Percentiles rank a stretch among this genome's conserved stretches.
Conservation (phyloP, 2,113 vertebrate genomes). For the Brachyhypopomus occidentalis region DNA sequence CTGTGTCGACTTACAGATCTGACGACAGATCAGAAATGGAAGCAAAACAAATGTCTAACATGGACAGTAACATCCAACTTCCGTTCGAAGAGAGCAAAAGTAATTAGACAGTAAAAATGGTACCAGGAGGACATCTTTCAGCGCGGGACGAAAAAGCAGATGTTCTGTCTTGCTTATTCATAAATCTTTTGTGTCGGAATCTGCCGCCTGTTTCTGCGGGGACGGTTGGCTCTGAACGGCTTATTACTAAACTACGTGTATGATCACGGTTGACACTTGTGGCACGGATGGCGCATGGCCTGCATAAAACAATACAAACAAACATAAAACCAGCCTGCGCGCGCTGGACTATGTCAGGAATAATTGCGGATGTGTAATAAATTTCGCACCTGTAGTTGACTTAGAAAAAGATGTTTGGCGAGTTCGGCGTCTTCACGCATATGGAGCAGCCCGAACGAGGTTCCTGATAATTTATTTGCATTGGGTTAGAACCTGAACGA, state of each 20-base stretch:
- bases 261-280: slow-evolving; percentile 23
- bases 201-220: slow-evolving; percentile 50
- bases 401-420: neutral
- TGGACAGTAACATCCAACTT: slow-evolving; percentile 44
- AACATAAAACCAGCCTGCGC: neutral
- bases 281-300: neutral
- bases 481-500: slow-evolving; percentile 13
- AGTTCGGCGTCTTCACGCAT: neutral
- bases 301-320: neutral
- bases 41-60: slow-evolving; percentile 47
- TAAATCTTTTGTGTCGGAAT: slow-evolving; percentile 56
- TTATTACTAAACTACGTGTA: slow-evolving; percentile 48
- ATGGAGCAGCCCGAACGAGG: neutral
- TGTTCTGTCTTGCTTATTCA: slow-evolving; percentile 54
- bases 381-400: neutral
- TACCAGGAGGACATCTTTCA: slow-evolving; percentile 54
- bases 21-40: slow-evolving; percentile 46
- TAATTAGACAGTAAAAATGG: slow-evolving; percentile 56
- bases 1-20: slow-evolving; percentile 12
- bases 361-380: neutral
- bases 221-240: slow-evolving; percentile 39
- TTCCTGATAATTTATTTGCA: slow-evolving; percentile 3
- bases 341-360: neutral
- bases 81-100: slow-evolving; percentile 37
- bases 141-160: slow-evolving; percentile 58